Evolutionary conservation across 2,888 invertebrate species (phyloP), one percentile per base, ranked within the genome.

Genomic region (Trimorus sp.): DNA sequence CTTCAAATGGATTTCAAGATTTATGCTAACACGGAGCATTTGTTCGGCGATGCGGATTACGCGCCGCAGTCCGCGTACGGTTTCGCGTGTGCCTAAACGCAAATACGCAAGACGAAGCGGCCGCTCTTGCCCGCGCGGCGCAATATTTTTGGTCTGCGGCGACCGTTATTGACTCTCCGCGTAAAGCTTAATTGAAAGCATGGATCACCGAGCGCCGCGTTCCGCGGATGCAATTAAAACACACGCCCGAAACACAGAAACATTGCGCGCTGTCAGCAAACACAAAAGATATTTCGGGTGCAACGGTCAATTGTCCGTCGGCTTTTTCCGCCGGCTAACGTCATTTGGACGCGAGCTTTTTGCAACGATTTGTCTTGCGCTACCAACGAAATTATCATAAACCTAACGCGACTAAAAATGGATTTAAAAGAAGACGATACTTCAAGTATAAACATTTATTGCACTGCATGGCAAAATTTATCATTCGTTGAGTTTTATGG

Each of bases 1-100:
- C 89, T 90, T 87, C 89, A 91, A 91, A 91, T 91, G 91, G 89
- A 91, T 91, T 91, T 90, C 87, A 87, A 91, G 91, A 91, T 91
- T 91, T 91, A 91, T 91, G 90, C 89, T 89, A 91, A 91, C 91
- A 90, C 90, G 90, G 86, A 86, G 89, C 90, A 90, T 91, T 91
- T 91, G 89, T 90, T 89, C 85, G 88, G 84, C 77, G 83, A 86
- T 86, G 84, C 86, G 84, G 85, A 85, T 87, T 86, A 86, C 84
- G 84, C 83, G 84, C 82, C 80, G 75, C 78, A 26, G 65, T 58
- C 75, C 81, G 84, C 84, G 83, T 83, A 82, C 60, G 51, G 75
- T 74, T 71, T 78, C 79, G 84, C 84, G 83, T 83, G 85, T 86
- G 26, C 26, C 85, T 84, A 83, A 84, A 84, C 84, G 73, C 83